Evolutionary conservation across 1,140 invertebrate species (phyloP).

Genomic region (Brachionus koreanus): DNA sequence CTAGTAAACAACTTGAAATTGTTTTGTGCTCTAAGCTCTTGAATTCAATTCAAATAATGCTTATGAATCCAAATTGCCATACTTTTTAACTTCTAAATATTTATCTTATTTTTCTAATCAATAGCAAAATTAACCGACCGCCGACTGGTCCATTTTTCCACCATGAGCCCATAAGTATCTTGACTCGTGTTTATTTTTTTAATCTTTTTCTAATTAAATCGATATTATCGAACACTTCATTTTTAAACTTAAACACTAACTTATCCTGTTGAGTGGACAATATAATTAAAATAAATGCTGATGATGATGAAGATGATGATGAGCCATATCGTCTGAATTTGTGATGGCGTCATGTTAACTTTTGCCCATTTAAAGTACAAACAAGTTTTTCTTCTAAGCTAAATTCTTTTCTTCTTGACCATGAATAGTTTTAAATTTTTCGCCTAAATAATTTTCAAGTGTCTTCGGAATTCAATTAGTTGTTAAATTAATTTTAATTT

Average conservation of each 20-base stretch:
- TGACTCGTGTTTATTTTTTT: slow-evolving; percentile 30
- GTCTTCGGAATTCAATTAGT: slow-evolving; percentile 17
- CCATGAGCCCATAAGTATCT: not conserved
- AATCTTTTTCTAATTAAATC: slow-evolving; percentile 44
- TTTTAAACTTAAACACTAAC: slow-evolving; percentile 9
- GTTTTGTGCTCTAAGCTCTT: not conserved
- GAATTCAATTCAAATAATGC: not conserved
- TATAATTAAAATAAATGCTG: slow-evolving; percentile 23
- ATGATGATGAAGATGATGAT: no score
- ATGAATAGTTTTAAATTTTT: slow-evolving; percentile 7
- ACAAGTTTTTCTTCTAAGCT: not conserved
- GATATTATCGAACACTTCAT: slow-evolving; percentile 17
- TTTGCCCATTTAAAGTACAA: slow-evolving; percentile 2
- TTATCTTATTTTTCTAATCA: slow-evolving; percentile 39
- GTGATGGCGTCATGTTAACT: slow-evolving; percentile 34
- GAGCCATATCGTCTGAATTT: not conserved
- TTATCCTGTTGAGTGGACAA: slow-evolving; percentile 41
- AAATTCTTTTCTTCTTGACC: slow-evolving; percentile 15
- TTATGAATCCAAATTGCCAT: not conserved
- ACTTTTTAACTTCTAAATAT: slow-evolving; percentile 13
- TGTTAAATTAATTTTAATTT: slow-evolving; percentile 18
- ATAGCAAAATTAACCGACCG: not conserved
- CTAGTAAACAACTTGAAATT: not conserved
- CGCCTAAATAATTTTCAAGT: slow-evolving; percentile 29
- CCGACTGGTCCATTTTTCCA: not conserved